phyloP scores from a whole-genome alignment of 1,140 invertebrate species.

The Brachionus koreanus region DNA sequence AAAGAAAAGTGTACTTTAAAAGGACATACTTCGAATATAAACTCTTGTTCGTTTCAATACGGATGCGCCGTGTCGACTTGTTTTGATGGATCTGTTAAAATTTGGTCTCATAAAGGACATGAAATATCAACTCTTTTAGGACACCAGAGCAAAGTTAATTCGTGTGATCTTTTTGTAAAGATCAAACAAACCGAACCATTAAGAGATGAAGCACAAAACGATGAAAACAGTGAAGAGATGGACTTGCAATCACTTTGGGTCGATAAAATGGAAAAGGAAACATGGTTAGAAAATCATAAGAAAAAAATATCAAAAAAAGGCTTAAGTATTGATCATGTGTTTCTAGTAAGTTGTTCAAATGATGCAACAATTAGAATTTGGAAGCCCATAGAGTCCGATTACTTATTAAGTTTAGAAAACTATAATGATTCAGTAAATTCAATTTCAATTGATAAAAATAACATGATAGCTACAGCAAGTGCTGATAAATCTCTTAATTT shows the following conservation, averaged over 20 bases:
- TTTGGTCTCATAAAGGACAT: constrained; percentile 57
- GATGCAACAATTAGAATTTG: constrained; percentile 54
- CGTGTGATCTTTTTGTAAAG: constrained; percentile 53
- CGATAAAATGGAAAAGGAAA: constrained; percentile 1
- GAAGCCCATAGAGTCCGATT: constrained; percentile 49
- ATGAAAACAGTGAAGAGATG: constrained; percentile 4
- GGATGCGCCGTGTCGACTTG: constrained; percentile 55
- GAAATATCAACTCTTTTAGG: constrained; percentile 57
- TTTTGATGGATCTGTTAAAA: constrained; percentile 53
- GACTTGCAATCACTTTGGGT: background rate
- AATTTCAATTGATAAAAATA: background rate
- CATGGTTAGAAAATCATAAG: constrained; percentile 44
- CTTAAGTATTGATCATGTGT: constrained; percentile 48
- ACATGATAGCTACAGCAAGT: background rate
- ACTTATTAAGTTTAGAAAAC: constrained; percentile 16
- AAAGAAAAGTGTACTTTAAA: constrained; percentile 50
- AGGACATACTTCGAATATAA: constrained; percentile 55
- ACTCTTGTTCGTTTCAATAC: constrained; percentile 51
- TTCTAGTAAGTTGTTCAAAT: constrained; percentile 54
- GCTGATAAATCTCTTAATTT: constrained; percentile 9
- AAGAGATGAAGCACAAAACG: background rate
- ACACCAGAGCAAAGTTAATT: constrained; percentile 52
- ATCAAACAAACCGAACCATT: constrained; percentile 39
- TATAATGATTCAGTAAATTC: constrained; percentile 13
- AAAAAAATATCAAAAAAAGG: constrained; percentile 14